Evolutionary conservation across 2,888 invertebrate species (phyloP).

Genomic region (Coecobrya sp.): DNA sequence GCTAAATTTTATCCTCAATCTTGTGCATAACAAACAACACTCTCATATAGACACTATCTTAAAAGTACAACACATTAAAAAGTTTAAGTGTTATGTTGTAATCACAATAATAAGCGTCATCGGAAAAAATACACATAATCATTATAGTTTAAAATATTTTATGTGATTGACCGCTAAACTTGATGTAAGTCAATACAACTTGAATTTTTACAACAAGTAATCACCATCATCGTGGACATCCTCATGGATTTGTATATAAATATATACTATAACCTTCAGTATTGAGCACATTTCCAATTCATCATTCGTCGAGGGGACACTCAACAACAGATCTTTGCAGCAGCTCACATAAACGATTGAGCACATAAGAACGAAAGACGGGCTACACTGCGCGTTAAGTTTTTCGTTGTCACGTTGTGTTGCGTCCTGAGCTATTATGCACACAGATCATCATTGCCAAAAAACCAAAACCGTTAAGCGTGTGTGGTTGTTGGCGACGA

Average conservation of each 20-base stretch:
- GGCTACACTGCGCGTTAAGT: slow-evolving; percentile 17
- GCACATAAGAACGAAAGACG: not conserved
- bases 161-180: slow-evolving; percentile 68
- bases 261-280: slow-evolving; percentile 62
- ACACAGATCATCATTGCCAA: not conserved
- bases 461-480: not conserved
- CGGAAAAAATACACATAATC: slow-evolving; percentile 2
- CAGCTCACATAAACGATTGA: not conserved
- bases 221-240: not conserved
- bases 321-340: slow-evolving; percentile 1
- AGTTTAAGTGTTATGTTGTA: not conserved
- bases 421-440: not conserved
- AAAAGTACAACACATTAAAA: slow-evolving; percentile 40
- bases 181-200: slow-evolving; percentile 39
- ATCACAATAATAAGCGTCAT: slow-evolving; percentile 49
- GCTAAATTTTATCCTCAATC: slow-evolving; percentile 5
- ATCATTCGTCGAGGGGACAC: slow-evolving; percentile 49
- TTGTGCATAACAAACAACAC: slow-evolving; percentile 15
- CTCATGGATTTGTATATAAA: slow-evolving; percentile 47
- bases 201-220: not conserved
- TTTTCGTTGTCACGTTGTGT: slow-evolving; percentile 40
- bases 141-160: slow-evolving; percentile 26
- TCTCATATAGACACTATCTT: slow-evolving; percentile 3
- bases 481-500: slow-evolving; percentile 16
- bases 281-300: slow-evolving; percentile 61